Base-by-base conservation (phyloP, 2,888 invertebrate genomes). In the Flexamia atlantica region DNA sequence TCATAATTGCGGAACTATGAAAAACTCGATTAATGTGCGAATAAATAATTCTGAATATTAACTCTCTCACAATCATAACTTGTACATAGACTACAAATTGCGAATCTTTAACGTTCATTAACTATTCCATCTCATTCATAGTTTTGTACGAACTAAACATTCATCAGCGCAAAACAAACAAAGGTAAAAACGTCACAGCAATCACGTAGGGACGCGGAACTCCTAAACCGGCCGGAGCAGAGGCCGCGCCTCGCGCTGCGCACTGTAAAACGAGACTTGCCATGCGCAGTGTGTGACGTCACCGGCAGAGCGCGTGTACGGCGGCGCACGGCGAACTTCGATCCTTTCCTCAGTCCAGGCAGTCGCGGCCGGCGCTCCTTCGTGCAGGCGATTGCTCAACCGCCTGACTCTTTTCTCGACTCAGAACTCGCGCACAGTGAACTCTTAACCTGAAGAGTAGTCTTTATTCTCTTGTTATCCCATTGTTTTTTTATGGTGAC, bases 241-340 rank as follows among this genome's bases (percentile, higher is more conserved):
- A 28, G 14, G 7, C 4, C 7, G 9, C 14, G 28, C 28, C 4
- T 28, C 23, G 57, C 10, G 9, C 12, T 30, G 64, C 5, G 7
- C 23, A 3, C 28, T 30, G 64, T 5, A 17, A 28, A 64, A 64
- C 64, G 64, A 64, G 28, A 64, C 64, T 64, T 64, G 64, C 64
- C 64, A 28, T 30, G 64, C 64, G 64, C 64, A 28, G 64, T 64
- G 64, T 17, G 30, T 17, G 64, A 64, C 64, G 64, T 64, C 64
- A 64, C 20, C 28, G 14, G 14, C 14, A 28, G 23, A 2, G 64
- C 30, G 25, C 64, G 64, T 30, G 30, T 64, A 30, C 64, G 28
- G 23, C 57, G 53, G 20, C 30, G 64, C 57, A 30, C 14, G 28
- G 53, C 23, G 64, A 17, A 14, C 64, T 30, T 28, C 28, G 64